Conservation (phyloP, 2,888 invertebrate genomes). For the Protodeltote pygarga region DNA sequence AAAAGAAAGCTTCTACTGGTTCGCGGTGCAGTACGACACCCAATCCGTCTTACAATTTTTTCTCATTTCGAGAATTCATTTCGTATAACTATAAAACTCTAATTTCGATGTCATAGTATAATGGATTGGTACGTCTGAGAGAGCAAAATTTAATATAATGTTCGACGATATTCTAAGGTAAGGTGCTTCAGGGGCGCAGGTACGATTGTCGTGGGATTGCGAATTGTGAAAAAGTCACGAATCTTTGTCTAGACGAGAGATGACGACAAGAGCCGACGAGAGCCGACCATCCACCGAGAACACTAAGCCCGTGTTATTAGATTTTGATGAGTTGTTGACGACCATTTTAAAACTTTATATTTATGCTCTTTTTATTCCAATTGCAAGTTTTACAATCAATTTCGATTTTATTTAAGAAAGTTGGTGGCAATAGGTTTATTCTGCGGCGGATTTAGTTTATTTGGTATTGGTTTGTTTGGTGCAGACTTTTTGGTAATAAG, state of each 20-base stretch:
- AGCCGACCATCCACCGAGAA: constrained; percentile 33
- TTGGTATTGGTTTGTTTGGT: constrained; percentile 25
- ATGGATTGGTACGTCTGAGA: constrained; percentile 76
- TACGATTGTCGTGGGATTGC: constrained; percentile 77
- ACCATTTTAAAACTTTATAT: constrained; percentile 58
- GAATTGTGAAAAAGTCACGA: constrained; percentile 82
- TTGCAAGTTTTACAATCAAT: constrained; percentile 47
- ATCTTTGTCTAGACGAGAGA: constrained; percentile 80
- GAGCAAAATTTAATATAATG: constrained; percentile 80
- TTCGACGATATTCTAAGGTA: constrained; percentile 68
- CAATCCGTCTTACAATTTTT: constrained; percentile 46
- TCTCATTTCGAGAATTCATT: constrained; percentile 57
- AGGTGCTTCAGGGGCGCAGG: constrained; percentile 46
- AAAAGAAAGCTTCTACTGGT: constrained; percentile 7
- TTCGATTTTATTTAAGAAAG: constrained; percentile 39
- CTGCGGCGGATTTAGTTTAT: constrained; percentile 14
- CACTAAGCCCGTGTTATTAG: constrained; percentile 74
- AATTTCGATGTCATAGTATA: constrained; percentile 74
- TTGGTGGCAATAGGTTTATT: constrained; percentile 20
- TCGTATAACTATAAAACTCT: constrained; percentile 67
- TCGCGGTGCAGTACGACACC: constrained; percentile 19
- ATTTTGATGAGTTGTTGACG: constrained; percentile 77
- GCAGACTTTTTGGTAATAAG: constrained; percentile 7
- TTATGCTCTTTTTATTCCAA: constrained; percentile 45
- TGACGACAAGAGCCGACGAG: constrained; percentile 52